Percentiles rank a stretch among this genome's conserved stretches.
These are phyloP conservation scores for Sphaerophoria rueppellii DNA, from an alignment of 2,888 invertebrate genomes.

Conservation along the genomic window DNA sequence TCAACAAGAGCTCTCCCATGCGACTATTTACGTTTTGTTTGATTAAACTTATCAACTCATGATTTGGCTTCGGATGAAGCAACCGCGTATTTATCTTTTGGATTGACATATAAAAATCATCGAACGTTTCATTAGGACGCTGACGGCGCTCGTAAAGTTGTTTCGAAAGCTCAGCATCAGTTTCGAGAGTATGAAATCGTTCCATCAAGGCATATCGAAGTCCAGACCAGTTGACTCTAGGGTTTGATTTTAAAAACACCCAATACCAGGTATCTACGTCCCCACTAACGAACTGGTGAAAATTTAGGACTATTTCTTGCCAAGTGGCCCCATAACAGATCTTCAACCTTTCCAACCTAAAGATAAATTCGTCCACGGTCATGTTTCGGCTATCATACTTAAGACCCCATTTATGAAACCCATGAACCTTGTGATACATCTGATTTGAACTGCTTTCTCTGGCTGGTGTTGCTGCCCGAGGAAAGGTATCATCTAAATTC, in stretches of 20 bases:
- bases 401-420: no score
- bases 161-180: neutral
- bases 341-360: neutral
- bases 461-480: no score
- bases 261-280: neutral
- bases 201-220: neutral
- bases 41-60: neutral
- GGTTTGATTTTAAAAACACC: neutral
- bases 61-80: neutral
- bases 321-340: neutral
- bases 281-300: neutral
- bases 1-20: neutral
- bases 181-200: neutral
- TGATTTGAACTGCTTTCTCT: no score
- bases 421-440: no score
- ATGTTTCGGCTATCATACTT: neutral
- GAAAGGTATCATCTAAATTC: neutral
- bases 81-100: neutral
- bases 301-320: neutral
- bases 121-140: neutral
- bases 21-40: slow-evolving; percentile 7
- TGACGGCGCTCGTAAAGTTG: neutral
- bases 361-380: slow-evolving; percentile 16
- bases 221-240: neutral
- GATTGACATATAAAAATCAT: neutral